Percentiles rank a stretch among this genome's conserved stretches.
These are phyloP conservation scores for Dastarcus helophoroides DNA, from an alignment of 2,888 invertebrate species.

Conservation along the genomic window DNA sequence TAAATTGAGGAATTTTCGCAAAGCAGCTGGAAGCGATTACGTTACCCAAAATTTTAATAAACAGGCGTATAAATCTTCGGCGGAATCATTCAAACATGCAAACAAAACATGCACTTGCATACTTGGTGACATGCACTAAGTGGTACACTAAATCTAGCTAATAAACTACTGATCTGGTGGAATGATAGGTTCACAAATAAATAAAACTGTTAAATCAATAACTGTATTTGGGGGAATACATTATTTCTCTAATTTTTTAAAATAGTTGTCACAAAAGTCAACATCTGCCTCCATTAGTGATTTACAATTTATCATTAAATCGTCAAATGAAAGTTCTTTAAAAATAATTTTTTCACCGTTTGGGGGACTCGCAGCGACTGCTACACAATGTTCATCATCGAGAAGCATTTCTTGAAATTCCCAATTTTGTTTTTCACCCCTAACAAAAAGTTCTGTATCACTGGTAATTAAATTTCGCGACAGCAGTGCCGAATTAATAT, in stretches of 20 bases:
- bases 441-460: conserved; percentile 56
- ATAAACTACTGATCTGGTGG: too few species aligned
- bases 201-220: too few species aligned
- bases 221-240: too few species aligned
- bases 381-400: conserved; percentile 64
- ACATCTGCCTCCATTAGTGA: conserved; percentile 42
- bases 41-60: too few species aligned
- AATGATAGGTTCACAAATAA: too few species aligned
- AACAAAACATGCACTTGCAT: too few species aligned
- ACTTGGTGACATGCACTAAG: too few species aligned
- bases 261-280: conserved; percentile 45
- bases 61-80: too few species aligned
- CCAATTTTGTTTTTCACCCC: conserved; percentile 54
- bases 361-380: conserved; percentile 50
- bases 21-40: too few species aligned
- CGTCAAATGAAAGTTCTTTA: conserved; percentile 45
- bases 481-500: conserved; percentile 45
- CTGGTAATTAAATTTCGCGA: conserved; percentile 37
- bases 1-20: too few species aligned
- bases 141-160: too few species aligned
- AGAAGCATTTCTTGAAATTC: conserved; percentile 74
- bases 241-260: conserved; percentile 41
- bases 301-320: conserved; percentile 46
- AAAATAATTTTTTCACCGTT: conserved; percentile 32
- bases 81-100: too few species aligned